These are phyloP conservation scores for Orgyia antiqua DNA, from an alignment of 2,888 invertebrate species.

Conservation along the genomic window DNA sequence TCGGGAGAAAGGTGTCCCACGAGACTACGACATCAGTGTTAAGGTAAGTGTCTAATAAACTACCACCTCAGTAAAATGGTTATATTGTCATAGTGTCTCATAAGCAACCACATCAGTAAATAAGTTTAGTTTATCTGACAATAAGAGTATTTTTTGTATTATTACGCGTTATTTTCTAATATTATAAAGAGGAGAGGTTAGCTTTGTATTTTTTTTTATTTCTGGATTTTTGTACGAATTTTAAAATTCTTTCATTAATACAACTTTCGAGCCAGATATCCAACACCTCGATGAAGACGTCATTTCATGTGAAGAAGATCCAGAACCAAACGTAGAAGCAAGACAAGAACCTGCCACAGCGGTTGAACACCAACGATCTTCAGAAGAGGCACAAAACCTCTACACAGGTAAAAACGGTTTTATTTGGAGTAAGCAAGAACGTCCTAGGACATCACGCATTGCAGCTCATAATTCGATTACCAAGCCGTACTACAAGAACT, in stretches of 20 bases:
- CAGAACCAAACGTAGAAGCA: conserved; percentile 5
- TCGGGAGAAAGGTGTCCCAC: not conserved
- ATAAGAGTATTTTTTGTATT: no score
- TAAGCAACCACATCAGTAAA: conserved; percentile 3
- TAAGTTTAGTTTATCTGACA: no score
- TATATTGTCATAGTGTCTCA: conserved; percentile 9
- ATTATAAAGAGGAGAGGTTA: no score
- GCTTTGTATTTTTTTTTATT: not conserved
- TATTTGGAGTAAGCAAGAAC: conserved; percentile 13
- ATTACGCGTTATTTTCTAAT: no score
- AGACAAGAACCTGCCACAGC: conserved; percentile 3
- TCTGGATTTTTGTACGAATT: not conserved
- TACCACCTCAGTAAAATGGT: conserved; percentile 10
- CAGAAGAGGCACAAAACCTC: conserved; percentile 6
- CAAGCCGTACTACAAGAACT: conserved; percentile 9
- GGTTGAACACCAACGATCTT: conserved; percentile 4
- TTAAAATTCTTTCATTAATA: conserved; percentile 1
- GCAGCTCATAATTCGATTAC: conserved; percentile 12
- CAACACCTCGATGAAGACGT: conserved; percentile 8
- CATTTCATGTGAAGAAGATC: conserved; percentile 5
- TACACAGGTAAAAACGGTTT: conserved; percentile 10
- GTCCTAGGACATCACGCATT: conserved; percentile 12
- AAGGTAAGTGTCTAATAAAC: conserved; percentile 10
- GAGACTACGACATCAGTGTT: conserved; percentile 10
- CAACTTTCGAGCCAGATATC: conserved; percentile 9